Evolutionary conservation across 2,113 vertebrate species (phyloP), one percentile per base, ranked within the genome.

Genomic region (Macquaria ambigua): DNA sequence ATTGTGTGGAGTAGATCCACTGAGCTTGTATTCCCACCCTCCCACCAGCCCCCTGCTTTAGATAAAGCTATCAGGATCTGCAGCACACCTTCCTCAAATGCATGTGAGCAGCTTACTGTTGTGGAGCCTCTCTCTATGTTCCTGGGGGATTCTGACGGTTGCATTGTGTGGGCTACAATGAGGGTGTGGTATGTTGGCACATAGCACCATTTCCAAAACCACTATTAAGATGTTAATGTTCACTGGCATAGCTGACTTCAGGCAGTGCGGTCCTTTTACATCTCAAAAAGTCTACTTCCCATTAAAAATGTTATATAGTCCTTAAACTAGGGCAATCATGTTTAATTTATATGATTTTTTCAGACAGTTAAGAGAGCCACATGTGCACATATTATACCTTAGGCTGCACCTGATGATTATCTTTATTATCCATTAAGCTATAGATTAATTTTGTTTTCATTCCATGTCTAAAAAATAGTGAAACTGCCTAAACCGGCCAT

Each of bases 21-120:
- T 10, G 78, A 87, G 90, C 87, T 89, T 91, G 91, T 94, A 86
- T 83, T 77, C 83, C 87, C 92, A 77, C 72, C 83, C 82, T 84
- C 85, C 79, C 89, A 67, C 67, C 78, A 66, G 74, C 75, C 85
- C 59, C 81, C 61, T 62, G 71, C 85, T 84, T 89, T 81, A 92
- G 90, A 93, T 94, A 88, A 91, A 94, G 87, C 90, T 90, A 89
- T 93, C 89, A 86, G 90, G 86, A 89, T 90, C 82, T 84, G 87
- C 90, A 86, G 80, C 68, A 81, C 84, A 91, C 82, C 82, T 87
- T 92, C 81, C 64, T 82, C 87, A 72, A 50, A 79, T 79, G 85
- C 84, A 83, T 77, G 74, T 66, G 86, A 93, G 88, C 86, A 55
- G 91, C 88, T 92, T 89, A 92, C 77, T 58, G 78, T 82, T 85